Conservation (phyloP, 2,113 vertebrate species). For the Fulica atra region DNA sequence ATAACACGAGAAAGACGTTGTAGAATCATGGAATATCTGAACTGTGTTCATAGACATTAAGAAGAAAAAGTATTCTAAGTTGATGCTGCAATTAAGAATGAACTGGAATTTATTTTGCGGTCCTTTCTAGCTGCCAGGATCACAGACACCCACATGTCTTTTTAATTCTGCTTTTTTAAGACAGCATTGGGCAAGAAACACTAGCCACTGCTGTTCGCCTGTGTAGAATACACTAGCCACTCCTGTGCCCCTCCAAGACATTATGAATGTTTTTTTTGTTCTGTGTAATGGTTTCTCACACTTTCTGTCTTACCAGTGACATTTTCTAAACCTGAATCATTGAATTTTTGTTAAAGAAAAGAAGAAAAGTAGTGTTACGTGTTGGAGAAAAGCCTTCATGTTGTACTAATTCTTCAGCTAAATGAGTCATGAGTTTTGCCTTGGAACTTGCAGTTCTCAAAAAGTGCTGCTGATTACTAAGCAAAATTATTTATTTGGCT, state of each 20-base stretch:
- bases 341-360: background rate
- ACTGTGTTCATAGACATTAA: fast-evolving
- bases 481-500: background rate
- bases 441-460: background rate
- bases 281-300: background rate
- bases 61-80: background rate
- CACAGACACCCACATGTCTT: fast-evolving
- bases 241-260: background rate
- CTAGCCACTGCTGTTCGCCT: background rate
- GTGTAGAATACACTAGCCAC: background rate
- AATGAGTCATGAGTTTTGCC: background rate
- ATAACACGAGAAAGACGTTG: fast-evolving
- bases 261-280: too few species aligned
- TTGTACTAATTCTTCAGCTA: fast-evolving
- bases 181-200: fast-evolving
- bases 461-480: background rate
- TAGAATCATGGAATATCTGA: background rate
- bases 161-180: background rate
- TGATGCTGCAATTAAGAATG: background rate
- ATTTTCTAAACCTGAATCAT: background rate
- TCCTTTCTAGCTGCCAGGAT: fast-evolving
- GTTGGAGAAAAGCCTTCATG: background rate
- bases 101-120: background rate
- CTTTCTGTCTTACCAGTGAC: background rate
- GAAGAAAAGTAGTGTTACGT: fast-evolving